Base-by-base conservation (phyloP, 2,113 vertebrate species). In the Balaeniceps rex region DNA sequence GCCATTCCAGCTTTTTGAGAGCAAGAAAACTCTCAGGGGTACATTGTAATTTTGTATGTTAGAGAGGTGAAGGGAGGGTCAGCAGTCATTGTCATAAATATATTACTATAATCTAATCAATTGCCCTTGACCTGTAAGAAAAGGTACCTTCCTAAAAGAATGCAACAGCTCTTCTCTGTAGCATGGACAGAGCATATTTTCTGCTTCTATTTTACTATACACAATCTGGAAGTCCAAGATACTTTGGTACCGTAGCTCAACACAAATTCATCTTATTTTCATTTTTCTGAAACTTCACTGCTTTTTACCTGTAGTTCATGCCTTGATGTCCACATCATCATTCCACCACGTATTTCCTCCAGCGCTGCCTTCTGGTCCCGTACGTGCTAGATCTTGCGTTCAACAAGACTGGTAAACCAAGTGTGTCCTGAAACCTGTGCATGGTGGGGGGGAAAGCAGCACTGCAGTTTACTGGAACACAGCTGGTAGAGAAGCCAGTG, bases 381-480 rank as follows among this genome's bases (percentile, higher is more conserved):
- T 19, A 38, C 22, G 8, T 6, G 18, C 25, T 66, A n/a, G 36
- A 36, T 57, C 47, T 74, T 42, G 31, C 0, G 2, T 93, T 83
- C 47, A 49, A 16, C 28, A n/a, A 29, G 72, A 36, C 54, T 7
- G 11, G 42, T 40, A 54, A 33, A 25, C 51, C 69, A 60, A 36
- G 14, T 8, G 12, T 23, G n/a, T 25, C 55, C 75, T 70, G 51
- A 65, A 81, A 46, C 44, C 44, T 54, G 42, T 46, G 21, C 10
- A 2, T 8, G 19, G 55, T 2, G 13, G 6, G 5, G 34, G 0
- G 0, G 6, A 28, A 63, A 1, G 2, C 40, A 77, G 28, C 38
- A 40, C 22, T 54, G 33, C 24, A 18, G 19, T 52, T 69, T 46
- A 47, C 31, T 38, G 42, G 31, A 87, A 36, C n/a, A 36, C 33